Conservation (phyloP, 2,113 vertebrate species). For the Neolamprologus caudopunctatus region DNA sequence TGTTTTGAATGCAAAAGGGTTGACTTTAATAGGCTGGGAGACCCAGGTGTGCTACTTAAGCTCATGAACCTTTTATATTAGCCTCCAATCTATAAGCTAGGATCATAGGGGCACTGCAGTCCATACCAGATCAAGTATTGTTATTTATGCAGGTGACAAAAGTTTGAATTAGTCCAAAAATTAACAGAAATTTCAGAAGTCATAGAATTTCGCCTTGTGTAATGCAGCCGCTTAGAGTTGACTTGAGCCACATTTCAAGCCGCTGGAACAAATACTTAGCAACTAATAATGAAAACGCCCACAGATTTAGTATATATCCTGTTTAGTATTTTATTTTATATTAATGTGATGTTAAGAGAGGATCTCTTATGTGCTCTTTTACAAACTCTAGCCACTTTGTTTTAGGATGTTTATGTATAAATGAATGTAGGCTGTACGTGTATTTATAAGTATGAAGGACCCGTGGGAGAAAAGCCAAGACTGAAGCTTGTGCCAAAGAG, state of each 20-base stretch:
- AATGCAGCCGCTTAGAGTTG: not conserved
- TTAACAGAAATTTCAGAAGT: not conserved
- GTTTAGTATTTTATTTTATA: not conserved
- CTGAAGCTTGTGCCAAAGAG: not conserved
- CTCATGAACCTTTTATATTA: not conserved
- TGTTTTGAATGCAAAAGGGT: not conserved
- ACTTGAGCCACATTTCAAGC: not conserved
- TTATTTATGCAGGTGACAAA: not conserved
- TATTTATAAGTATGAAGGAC: not conserved
- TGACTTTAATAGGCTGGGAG: not conserved
- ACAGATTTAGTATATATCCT: not conserved
- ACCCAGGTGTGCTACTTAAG: not conserved
- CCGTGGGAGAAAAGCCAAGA: not conserved
- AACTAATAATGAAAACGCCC: not conserved
- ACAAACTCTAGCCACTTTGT: not conserved
- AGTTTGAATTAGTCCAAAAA: not conserved
- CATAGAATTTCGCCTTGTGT: not conserved
- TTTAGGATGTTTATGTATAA: not conserved
- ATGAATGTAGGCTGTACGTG: not conserved
- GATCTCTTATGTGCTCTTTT: not conserved
- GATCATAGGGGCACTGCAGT: not conserved
- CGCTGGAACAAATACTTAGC: not conserved
- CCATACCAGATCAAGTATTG: not conserved
- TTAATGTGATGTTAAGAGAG: not conserved
- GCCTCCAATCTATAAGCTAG: not conserved